These are phyloP conservation scores for Drosophila hamatofila DNA, from an alignment of 2,888 invertebrate genomes.

Conservation along the genomic window DNA sequence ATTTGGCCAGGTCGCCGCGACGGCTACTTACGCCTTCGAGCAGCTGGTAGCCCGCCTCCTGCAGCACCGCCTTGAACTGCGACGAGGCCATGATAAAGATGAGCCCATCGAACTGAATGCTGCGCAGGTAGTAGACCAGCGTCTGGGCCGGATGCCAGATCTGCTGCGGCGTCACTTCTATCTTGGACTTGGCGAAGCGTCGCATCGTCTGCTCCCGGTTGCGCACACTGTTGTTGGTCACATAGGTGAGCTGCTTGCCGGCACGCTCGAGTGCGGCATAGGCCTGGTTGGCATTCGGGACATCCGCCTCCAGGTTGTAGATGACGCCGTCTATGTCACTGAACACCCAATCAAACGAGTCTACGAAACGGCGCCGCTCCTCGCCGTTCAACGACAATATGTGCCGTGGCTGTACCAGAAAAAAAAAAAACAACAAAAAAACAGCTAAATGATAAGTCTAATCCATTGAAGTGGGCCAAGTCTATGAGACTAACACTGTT, in stretches of 20 bases:
- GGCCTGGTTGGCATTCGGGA: conserved; percentile 82
- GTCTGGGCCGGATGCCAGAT: conserved; percentile 85
- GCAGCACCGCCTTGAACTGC: conserved; percentile 81
- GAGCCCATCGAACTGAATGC: conserved; percentile 85
- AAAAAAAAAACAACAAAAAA: neutral
- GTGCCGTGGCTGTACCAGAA: conserved; percentile 42
- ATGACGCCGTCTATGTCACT: conserved; percentile 88
- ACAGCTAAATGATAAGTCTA: neutral
- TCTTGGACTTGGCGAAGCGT: conserved; percentile 65
- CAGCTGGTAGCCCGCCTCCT: conserved; percentile 85
- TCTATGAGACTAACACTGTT: conserved; percentile 5
- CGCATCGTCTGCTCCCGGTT: conserved; percentile 66
- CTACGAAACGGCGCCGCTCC: conserved; percentile 83
- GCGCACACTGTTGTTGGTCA: conserved; percentile 85
- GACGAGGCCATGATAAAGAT: conserved; percentile 85
- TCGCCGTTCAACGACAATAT: conserved; percentile 75
- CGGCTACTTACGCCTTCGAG: conserved; percentile 83
- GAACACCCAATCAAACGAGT: conserved; percentile 87
- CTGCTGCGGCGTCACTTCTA: conserved; percentile 75
- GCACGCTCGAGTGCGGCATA: conserved; percentile 80
- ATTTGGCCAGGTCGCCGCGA: neutral
- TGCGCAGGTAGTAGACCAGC: conserved; percentile 85
- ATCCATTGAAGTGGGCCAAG: neutral
- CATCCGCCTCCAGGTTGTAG: conserved; percentile 78
- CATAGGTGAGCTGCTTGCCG: conserved; percentile 85